Percentiles rank a stretch among this genome's conserved stretches.
phyloP scores from a whole-genome alignment of 2,113 vertebrate genomes.

The Alces alces region DNA sequence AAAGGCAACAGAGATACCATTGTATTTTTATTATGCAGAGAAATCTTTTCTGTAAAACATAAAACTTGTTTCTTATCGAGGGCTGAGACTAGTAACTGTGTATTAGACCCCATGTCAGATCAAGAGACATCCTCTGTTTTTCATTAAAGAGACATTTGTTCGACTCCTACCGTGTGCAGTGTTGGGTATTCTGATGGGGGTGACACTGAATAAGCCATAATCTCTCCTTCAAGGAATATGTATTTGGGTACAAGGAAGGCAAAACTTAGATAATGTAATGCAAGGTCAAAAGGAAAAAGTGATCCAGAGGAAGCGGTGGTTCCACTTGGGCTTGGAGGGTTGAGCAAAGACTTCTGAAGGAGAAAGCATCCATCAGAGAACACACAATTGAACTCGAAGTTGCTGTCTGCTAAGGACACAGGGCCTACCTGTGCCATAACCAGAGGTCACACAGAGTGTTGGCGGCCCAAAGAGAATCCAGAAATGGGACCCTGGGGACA shows the following conservation, averaged over 20 bases:
- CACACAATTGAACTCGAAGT: fast-evolving
- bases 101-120: slow-evolving; percentile 45
- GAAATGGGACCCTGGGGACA: not conserved
- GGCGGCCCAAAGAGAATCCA: not conserved
- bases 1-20: not conserved
- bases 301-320: not conserved
- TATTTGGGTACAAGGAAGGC: not conserved
- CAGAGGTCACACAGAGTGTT: not conserved
- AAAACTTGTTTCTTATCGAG: not conserved
- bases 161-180: not conserved
- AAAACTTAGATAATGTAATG: not conserved
- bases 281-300: not conserved
- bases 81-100: slow-evolving; percentile 43
- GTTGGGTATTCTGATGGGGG: not conserved
- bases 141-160: slow-evolving; percentile 37
- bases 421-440: not conserved
- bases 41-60: not conserved
- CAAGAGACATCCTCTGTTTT: slow-evolving; percentile 21
- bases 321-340: not conserved
- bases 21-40: not conserved
- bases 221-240: slow-evolving; percentile 13
- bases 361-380: not conserved
- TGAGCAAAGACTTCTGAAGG: not conserved
- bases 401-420: not conserved
- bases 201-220: not conserved